A percentile compares a stretch with the other conserved stretches of the same genome.
These are phyloP conservation scores for Orthonevra nobilis DNA, from an alignment of 2,888 invertebrate genomes.

Conservation along the genomic window DNA sequence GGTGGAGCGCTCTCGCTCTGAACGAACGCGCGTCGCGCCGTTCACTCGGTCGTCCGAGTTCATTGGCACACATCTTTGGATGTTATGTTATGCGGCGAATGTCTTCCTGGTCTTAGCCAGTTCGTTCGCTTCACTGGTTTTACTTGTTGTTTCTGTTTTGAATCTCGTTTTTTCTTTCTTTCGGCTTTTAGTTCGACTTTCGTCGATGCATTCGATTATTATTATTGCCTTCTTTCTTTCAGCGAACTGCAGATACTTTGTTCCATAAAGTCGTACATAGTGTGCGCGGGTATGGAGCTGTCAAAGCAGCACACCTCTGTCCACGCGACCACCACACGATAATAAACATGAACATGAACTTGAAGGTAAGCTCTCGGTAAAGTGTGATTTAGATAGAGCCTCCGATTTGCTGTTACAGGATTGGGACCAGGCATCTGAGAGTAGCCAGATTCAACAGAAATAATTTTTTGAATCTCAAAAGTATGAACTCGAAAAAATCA, in stretches of 20 bases:
- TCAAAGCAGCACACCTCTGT: neutral
- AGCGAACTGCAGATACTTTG: conserved; percentile 23
- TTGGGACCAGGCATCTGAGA: too few species aligned
- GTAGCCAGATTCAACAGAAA: too few species aligned
- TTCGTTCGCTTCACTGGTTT: conserved; percentile 41
- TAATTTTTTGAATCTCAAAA: too few species aligned
- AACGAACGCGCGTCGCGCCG: conserved; percentile 62
- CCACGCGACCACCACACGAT: conserved; percentile 23
- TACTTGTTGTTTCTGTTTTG: conserved; percentile 19
- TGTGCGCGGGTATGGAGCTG: too few species aligned
- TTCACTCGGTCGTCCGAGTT: conserved; percentile 75
- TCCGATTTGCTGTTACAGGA: too few species aligned
- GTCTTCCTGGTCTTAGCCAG: conserved; percentile 68
- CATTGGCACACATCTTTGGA: conserved; percentile 75
- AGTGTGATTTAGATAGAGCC: neutral
- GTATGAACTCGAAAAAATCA: too few species aligned
- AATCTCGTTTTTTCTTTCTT: conserved; percentile 27
- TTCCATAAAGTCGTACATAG: neutral
- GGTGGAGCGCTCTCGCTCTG: conserved; percentile 45
- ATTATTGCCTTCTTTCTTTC: too few species aligned
- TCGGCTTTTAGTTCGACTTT: conserved; percentile 43
- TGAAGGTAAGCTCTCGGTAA: conserved; percentile 32
- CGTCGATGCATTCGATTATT: conserved; percentile 68
- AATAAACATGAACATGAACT: conserved; percentile 59
- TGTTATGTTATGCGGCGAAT: conserved; percentile 69